Percentiles rank a stretch among this genome's conserved stretches.
These are phyloP conservation scores for Odocoileus hemionus DNA, from an alignment of 2,113 vertebrate genomes.

Conservation along the genomic window DNA sequence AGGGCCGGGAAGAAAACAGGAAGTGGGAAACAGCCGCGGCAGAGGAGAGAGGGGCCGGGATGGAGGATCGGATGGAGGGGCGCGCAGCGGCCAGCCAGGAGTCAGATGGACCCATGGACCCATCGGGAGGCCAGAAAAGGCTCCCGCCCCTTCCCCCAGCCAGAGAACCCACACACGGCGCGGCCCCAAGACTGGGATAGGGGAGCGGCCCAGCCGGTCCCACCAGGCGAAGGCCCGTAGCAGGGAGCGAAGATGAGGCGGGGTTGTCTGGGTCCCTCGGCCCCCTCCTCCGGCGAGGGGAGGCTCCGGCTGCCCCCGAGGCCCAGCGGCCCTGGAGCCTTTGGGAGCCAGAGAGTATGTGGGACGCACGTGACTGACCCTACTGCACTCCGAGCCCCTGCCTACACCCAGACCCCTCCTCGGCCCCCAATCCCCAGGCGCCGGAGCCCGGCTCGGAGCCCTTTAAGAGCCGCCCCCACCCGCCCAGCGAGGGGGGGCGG, in stretches of 20 bases:
- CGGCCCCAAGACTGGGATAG: neutral
- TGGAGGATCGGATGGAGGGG: conserved; percentile 63
- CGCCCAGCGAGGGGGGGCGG: neutral
- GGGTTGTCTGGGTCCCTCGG: conserved; percentile 39
- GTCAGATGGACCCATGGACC: neutral
- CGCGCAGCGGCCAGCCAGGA: neutral
- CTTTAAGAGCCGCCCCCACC: conserved; percentile 72
- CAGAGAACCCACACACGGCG: neutral
- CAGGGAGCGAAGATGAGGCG: conserved; percentile 22
- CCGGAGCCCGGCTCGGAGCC: conserved; percentile 5
- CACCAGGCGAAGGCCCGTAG: conserved; percentile 10
- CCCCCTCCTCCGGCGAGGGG: neutral
- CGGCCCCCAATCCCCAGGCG: neutral
- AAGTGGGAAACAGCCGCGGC: conserved; percentile 86
- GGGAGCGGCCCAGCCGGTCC: conserved; percentile 42
- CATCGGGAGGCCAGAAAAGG: neutral
- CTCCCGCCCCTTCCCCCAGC: neutral
- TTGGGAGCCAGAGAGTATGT: conserved; percentile 37
- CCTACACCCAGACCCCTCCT: conserved; percentile 11
- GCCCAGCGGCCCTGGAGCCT: conserved; percentile 18
- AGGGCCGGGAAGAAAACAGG: conserved; percentile 82
- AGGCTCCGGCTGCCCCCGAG: neutral
- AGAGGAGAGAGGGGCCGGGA: conserved; percentile 77
- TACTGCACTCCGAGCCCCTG: conserved; percentile 40
- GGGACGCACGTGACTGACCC: conserved; percentile 75